Evolutionary conservation across 2,113 vertebrate genomes (phyloP).

Genomic region (Capreolus pygargus): DNA sequence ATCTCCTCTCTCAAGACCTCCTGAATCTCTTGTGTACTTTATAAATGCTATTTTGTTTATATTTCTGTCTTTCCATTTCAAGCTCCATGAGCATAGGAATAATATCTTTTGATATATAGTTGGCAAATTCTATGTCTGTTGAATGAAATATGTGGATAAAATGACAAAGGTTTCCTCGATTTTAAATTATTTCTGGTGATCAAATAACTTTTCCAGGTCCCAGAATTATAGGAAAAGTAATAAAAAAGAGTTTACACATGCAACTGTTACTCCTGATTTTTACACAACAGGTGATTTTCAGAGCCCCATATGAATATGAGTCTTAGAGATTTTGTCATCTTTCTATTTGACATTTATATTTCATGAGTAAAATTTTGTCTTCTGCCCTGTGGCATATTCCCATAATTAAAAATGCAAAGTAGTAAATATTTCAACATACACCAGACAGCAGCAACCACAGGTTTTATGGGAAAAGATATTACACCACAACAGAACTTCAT

Average conservation of each 20-base stretch:
- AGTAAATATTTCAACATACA: constrained; percentile 49
- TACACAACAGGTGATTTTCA: constrained; percentile 37
- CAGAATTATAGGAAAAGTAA: constrained; percentile 30
- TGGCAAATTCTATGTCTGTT: constrained; percentile 3
- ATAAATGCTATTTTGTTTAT: neutral
- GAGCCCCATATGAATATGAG: neutral
- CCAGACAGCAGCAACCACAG: neutral
- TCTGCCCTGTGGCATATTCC: constrained; percentile 21
- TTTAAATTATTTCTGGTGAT: constrained; percentile 14
- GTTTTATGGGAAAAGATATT: constrained; percentile 14
- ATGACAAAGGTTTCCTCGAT: neutral
- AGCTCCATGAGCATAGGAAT: neutral
- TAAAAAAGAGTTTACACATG: constrained; percentile 27
- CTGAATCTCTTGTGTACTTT: neutral
- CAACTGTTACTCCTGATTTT: neutral
- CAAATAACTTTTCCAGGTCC: constrained; percentile 14
- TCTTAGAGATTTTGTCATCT: neutral
- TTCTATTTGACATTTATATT: constrained; percentile 40
- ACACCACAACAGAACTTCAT: neutral
- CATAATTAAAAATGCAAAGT: constrained; percentile 49
- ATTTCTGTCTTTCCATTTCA: neutral
- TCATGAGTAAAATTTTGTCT: constrained; percentile 27
- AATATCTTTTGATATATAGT: constrained; percentile 3
- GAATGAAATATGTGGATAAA: constrained; percentile 11
- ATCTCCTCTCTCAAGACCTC: neutral